These are phyloP conservation scores for Xestoiulus laeticollis DNA, from an alignment of 2,888 invertebrate species.

Conservation along the genomic window DNA sequence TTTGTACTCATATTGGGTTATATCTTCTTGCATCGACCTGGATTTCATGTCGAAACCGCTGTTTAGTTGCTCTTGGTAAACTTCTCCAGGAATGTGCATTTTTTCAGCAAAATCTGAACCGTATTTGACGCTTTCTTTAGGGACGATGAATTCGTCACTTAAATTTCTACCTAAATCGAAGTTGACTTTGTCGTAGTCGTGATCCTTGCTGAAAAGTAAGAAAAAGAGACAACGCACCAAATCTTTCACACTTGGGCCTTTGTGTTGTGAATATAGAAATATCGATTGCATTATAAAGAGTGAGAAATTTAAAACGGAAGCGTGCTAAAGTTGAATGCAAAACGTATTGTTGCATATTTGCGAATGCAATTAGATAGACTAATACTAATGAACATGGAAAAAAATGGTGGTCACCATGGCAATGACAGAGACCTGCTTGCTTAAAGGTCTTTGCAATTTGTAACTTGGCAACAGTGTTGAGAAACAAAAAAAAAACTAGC, in stretches of 20 bases:
- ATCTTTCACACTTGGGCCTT: too few species aligned
- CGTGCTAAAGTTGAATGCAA: not conserved
- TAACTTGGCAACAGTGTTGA: not conserved
- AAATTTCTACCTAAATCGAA: constrained; percentile 25
- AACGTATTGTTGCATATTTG: not conserved
- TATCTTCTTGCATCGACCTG: not conserved
- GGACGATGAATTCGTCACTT: constrained; percentile 3
- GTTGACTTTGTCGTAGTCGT: constrained; percentile 35
- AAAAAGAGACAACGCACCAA: not conserved
- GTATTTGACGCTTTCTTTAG: not conserved
- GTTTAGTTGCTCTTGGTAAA: constrained; percentile 18
- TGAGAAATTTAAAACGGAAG: too few species aligned
- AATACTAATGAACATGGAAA: not conserved
- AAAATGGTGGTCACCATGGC: not conserved
- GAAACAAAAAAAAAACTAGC: not conserved
- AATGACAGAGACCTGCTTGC: not conserved
- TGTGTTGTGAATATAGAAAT: too few species aligned
- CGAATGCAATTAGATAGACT: not conserved
- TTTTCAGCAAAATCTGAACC: not conserved
- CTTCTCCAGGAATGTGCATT: not conserved
- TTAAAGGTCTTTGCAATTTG: not conserved
- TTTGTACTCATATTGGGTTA: constrained; percentile 34
- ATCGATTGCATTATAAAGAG: too few species aligned
- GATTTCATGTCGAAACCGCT: constrained; percentile 13
- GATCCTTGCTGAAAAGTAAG: not conserved